Percentiles rank a stretch among this genome's conserved stretches.
These are phyloP conservation scores for Rhimphoctona megacephalus DNA, from an alignment of 2,888 invertebrate genomes.

Conservation along the genomic window DNA sequence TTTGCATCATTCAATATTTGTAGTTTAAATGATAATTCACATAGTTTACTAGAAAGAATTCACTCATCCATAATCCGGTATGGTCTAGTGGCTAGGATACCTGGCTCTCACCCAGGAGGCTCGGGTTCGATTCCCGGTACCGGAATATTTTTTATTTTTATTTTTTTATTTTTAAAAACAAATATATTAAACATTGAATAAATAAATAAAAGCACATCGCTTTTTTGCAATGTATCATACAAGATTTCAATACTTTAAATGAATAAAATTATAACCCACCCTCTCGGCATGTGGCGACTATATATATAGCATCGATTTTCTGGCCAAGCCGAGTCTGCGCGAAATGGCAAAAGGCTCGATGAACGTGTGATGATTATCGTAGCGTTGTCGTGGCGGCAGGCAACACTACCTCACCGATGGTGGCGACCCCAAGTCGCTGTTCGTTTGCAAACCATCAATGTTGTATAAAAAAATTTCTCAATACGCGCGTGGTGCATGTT, in stretches of 20 bases:
- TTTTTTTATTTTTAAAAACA: background rate
- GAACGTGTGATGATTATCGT: background rate
- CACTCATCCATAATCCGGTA: conserved; percentile 76
- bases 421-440: conserved; percentile 48
- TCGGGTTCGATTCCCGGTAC: conserved; percentile 88
- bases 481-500: conserved; percentile 27
- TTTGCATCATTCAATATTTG: background rate
- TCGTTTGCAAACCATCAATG: conserved; percentile 47
- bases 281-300: background rate
- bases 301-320: conserved; percentile 54
- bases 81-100: conserved; percentile 88
- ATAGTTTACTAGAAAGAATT: background rate
- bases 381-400: conserved; percentile 18
- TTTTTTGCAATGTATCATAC: background rate
- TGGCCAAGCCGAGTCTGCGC: conserved; percentile 49
- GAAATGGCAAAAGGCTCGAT: conserved; percentile 16
- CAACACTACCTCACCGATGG: conserved; percentile 30
- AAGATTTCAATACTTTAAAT: background rate
- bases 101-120: conserved; percentile 88
- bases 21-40: background rate
- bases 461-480: conserved; percentile 35
- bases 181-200: background rate
- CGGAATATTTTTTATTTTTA: conserved; percentile 83
- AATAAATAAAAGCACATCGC: background rate
- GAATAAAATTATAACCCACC: background rate